Conservation (phyloP, 1,140 invertebrate species). For the Zaprionus kolodkinae region DNA sequence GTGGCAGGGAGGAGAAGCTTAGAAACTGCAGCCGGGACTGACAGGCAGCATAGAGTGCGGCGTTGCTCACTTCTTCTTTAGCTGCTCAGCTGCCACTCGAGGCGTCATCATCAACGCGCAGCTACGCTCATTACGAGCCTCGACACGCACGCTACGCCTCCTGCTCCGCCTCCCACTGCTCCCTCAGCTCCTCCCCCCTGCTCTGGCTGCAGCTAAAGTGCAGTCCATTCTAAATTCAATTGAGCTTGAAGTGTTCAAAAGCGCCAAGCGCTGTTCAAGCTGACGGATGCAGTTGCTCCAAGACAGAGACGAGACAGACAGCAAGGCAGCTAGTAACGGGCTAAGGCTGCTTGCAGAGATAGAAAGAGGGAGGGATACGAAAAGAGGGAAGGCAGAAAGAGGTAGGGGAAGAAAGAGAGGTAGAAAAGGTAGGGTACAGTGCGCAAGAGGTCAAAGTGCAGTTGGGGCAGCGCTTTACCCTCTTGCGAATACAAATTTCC, state of each 20-base stretch:
- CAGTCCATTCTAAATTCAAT: slow-evolving; percentile 73
- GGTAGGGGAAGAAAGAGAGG: not conserved
- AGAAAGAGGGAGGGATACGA: not conserved
- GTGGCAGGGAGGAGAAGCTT: not conserved
- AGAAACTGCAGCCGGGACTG: not conserved
- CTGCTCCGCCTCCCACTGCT: slow-evolving; percentile 29
- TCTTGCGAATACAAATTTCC: slow-evolving; percentile 7
- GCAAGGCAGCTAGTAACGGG: not conserved
- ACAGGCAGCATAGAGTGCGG: not conserved
- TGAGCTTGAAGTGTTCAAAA: slow-evolving; percentile 77
- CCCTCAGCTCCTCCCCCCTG: not conserved
- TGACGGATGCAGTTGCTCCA: slow-evolving; percentile 18
- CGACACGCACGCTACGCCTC: slow-evolving; percentile 46
- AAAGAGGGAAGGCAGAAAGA: not conserved
- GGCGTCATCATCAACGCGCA: slow-evolving; percentile 6
- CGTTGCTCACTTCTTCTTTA: not conserved
- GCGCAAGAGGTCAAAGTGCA: too few species aligned
- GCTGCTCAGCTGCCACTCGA: slow-evolving; percentile 2
- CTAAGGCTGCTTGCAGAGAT: slow-evolving; percentile 16
- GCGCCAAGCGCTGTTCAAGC: slow-evolving; percentile 50
- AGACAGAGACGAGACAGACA: slow-evolving; percentile 10
- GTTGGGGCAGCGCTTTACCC: not conserved
- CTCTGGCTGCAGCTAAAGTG: slow-evolving; percentile 51
- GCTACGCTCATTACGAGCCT: slow-evolving; percentile 58
- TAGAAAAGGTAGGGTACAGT: not conserved